Base-by-base conservation (phyloP, 2,113 vertebrate species). In the Rallus limicola region DNA sequence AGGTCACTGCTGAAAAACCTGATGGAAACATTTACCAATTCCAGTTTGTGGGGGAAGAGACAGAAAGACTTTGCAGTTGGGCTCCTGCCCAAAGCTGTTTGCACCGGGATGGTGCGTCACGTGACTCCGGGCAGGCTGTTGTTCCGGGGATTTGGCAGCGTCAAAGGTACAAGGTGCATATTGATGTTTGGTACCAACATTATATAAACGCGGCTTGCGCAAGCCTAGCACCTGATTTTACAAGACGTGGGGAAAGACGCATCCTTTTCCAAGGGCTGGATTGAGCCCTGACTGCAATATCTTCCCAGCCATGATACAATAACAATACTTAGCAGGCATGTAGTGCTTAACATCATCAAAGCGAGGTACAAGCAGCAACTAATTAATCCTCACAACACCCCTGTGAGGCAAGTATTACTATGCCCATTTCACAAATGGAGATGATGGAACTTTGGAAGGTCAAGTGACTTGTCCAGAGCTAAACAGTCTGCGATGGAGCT, bases 341-440 rank as follows among this genome's bases (percentile, higher is more conserved):
- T 95, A 96, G 68, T 83, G 88, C 93, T 88, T 95, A 95, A 82
- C 75, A 94, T 96, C 90, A 97, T 96, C 95, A 96, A 96, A 97
- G 95, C 38, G 7, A 52, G 40, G 93, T 97, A 95, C 86, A 87
- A 92, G 75, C 86, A 94, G 95, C 64, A 89, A 42, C 82, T 96
- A 96, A 97, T 96, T 96, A 96, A 93, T 95, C 83, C 83, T 94
- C 96, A 93, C 78, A 95, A 96, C 90, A 96, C 71, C 76, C 90
- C 92, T 92, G 87, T 96, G 93, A 96, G 94, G 94, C 93, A 97
- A 97, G 84, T 88, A 88, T 90, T 94, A 69, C 80, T 81, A 72
- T 95, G 68, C 74, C 65, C 71, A 64, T 96, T 92, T 91, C 79
- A 56, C 60, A 89, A 70, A 29, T 67, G 69, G 40, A 52, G 68